Base-by-base conservation (phyloP, 1,140 invertebrate species). In the Drosophila bocqueti region DNA sequence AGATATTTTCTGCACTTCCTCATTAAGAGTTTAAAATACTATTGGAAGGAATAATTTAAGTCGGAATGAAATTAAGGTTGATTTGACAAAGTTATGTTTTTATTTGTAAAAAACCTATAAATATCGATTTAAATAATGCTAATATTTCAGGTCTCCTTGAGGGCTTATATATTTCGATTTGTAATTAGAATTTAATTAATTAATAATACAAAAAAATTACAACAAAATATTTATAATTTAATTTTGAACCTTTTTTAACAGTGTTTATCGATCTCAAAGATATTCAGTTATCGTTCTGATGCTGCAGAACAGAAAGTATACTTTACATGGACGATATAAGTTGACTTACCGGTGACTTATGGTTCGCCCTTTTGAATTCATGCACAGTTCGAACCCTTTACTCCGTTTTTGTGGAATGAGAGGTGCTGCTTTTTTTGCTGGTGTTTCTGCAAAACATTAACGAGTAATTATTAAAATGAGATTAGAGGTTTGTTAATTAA, bases 291-390 rank as follows among this genome's bases (percentile, higher is more conserved):
- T 16, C 3, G 8, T 24, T 47, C 21, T 24, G 11, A 21, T 15
- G 4, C 21, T 46, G 45, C 16, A 6, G n/a, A n/a, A 18, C n/a
- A 13, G 0, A 29, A 2, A 21, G n/a, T 13, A 36, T 26, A n/a
- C 10, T 50, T 11, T n/a, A n/a, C 21, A 31, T 40, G n/a, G 2
- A 21, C 34, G 2, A n/a, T 10, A 2, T 11, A 21, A 21, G 26
- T 10, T 38, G 71, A 54, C 89, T 89, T 72, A 93, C 92, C 92
- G 89, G 89, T 93, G 92, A 93, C 92, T 92, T 91, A 92, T 92
- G 83, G 87, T 92, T 87, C 90, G 85, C 91, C 92, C 91, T 91
- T 93, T 91, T 83, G 86, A 93, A 92, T 92, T 93, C 92, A 93
- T 93, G 90, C 92, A 93, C 92, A 91, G 89, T 76, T 82, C 78